These are phyloP conservation scores for Geotrypetes seraphini DNA, from an alignment of 2,797 vertebrate genomes.

Conservation along the genomic window DNA sequence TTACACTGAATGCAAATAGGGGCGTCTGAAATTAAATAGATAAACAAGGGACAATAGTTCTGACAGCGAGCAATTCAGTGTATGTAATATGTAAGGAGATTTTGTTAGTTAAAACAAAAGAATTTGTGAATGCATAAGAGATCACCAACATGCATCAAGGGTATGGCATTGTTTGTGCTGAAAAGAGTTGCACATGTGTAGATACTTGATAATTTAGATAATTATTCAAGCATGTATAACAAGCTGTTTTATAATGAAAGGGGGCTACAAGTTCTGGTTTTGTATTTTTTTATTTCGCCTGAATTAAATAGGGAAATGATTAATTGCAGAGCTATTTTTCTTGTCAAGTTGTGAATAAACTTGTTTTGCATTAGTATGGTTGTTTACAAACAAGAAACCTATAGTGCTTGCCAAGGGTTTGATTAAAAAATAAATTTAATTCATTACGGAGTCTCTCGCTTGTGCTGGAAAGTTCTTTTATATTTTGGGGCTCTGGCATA, in stretches of 20 bases:
- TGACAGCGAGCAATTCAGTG: constrained; percentile 62
- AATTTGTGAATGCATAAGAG: constrained; percentile 53
- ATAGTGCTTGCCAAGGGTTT: constrained; percentile 39
- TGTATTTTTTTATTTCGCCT: constrained; percentile 33
- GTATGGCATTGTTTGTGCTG: constrained; percentile 52
- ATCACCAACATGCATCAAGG: constrained; percentile 48
- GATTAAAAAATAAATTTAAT: constrained; percentile 39
- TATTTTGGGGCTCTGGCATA: constrained; percentile 32
- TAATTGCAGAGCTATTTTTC: constrained; percentile 48
- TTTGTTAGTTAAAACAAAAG: constrained; percentile 70
- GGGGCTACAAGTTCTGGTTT: constrained; percentile 16
- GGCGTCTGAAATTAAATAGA: constrained; percentile 61
- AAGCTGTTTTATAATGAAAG: constrained; percentile 36
- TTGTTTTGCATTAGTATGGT: constrained; percentile 42
- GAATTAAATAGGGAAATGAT: constrained; percentile 47
- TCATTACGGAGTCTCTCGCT: constrained; percentile 39
- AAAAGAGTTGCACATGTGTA: constrained; percentile 56
- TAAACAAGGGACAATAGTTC: constrained; percentile 69
- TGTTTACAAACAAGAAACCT: constrained; percentile 51
- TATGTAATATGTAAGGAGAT: constrained; percentile 54
- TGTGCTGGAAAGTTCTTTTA: constrained; percentile 42
- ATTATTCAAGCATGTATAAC: constrained; percentile 45
- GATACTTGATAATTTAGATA: constrained; percentile 64
- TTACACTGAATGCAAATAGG: constrained; percentile 32
- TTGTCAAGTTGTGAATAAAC: constrained; percentile 56